Percentiles rank a stretch among this genome's conserved stretches.
phyloP scores from a whole-genome alignment of 2,888 invertebrate species.

The Aphodius sticticus region DNA sequence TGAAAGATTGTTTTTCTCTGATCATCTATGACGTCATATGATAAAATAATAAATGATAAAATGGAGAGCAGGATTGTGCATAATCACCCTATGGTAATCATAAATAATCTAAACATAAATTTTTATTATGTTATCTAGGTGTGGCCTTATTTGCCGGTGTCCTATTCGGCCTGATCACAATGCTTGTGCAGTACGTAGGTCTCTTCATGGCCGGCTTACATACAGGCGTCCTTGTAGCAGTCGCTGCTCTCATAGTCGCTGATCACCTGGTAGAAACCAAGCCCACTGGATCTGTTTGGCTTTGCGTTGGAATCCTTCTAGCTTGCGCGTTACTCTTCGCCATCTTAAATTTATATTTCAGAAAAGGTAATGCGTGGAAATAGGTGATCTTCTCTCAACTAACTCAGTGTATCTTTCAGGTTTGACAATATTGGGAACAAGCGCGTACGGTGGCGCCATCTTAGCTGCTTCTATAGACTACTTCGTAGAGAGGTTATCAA shows the following conservation, averaged over 20 bases:
- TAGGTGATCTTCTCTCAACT: background rate
- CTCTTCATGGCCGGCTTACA: constrained; percentile 84
- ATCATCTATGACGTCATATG: no score
- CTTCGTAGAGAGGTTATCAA: constrained; percentile 75
- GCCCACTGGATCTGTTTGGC: constrained; percentile 66
- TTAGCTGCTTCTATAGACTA: constrained; percentile 77
- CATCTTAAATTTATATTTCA: constrained; percentile 76
- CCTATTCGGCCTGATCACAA: constrained; percentile 80
- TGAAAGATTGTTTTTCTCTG: no score
- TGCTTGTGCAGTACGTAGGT: constrained; percentile 83
- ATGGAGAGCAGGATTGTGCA: background rate
- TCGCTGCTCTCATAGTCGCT: constrained; percentile 67
- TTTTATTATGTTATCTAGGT: constrained; percentile 59
- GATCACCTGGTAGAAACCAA: constrained; percentile 68
- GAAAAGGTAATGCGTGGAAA: constrained; percentile 67
- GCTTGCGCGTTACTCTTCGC: constrained; percentile 75
- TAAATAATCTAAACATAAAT: background rate
- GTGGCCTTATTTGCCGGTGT: constrained; percentile 78
- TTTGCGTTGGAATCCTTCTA: constrained; percentile 73
- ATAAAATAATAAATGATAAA: no score
- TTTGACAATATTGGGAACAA: constrained; percentile 76
- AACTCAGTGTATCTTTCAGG: constrained; percentile 56
- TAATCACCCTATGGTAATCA: background rate
- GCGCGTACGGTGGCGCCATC: constrained; percentile 79
- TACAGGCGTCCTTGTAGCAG: constrained; percentile 72